Base-by-base conservation (phyloP, 2,888 invertebrate species). In the Synergus umbraculus region DNA sequence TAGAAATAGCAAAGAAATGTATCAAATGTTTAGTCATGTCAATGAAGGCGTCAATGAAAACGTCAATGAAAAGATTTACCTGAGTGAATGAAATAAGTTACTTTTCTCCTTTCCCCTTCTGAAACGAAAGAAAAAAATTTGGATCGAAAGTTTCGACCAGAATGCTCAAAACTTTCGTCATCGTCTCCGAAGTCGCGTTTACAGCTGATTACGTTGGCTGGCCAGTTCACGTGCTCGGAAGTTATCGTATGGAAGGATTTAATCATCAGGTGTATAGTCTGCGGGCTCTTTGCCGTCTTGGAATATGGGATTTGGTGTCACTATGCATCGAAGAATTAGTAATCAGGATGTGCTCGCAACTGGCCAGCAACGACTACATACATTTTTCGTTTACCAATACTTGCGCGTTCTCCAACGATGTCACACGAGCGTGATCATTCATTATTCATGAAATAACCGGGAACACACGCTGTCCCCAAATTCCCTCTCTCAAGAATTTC, bases 251-350 rank as follows among this genome's bases (percentile, higher is more conserved):
- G 78, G 79, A 78, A 81, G 76, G 76, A 77, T 76, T 77, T 12
- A 37, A 63, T 66, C 76, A 79, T 78, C 66, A 54, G 73, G 29
- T 46, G 78, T 73, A 29, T 15, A 67, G 22, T 67, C 18, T 54
- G 46, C 37, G 78, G 76, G 79, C 76, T 76, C 77, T 78, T 64
- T 29, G 44, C 29, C 46, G 41, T 49, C 37, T 58, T 63, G 66
- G 83, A 83, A 83, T 82, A 83, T 83, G 81, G 83, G 81, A 82
- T 83, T 83, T 82, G 83, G 83, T 83, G 83, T 83, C 83, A 83
- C 78, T 80, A 81, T 69, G 63, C 77, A 67, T 41, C 46, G 60
- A 76, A 83, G 79, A 82, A 83, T 83, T 83, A 83, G 83, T 83
- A 83, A 83, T 81, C 83, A 83, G 83, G 82, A 83, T 83, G 81